These are phyloP conservation scores for Oreotrochilus melanogaster DNA, from an alignment of 2,113 vertebrate genomes.

Conservation along the genomic window DNA sequence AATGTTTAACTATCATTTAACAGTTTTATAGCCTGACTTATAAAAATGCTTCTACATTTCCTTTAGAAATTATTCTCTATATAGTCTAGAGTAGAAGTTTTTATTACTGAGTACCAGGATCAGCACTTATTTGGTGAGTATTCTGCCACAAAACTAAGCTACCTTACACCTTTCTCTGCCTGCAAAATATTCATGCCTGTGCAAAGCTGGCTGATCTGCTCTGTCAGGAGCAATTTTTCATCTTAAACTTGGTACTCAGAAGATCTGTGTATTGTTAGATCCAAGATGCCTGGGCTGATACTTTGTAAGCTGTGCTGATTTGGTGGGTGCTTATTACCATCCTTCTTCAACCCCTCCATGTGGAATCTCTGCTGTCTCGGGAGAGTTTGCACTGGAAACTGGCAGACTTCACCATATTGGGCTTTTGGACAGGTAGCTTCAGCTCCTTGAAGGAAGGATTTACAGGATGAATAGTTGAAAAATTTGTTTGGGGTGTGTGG, in stretches of 20 bases:
- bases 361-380: background rate
- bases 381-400: background rate
- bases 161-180: background rate
- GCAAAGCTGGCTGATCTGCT: background rate
- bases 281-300: background rate
- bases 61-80: background rate
- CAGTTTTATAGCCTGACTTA: background rate
- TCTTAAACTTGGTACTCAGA: background rate
- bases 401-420: background rate
- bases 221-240: background rate
- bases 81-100: background rate
- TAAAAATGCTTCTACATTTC: background rate
- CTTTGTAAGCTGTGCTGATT: background rate
- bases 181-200: background rate
- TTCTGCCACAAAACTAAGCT: background rate
- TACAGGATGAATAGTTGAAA: background rate
- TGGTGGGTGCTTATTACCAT: background rate
- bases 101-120: background rate
- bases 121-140: background rate
- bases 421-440: background rate
- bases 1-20: background rate
- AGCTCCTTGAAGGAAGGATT: background rate
- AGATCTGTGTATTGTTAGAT: background rate
- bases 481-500: background rate
- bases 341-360: background rate